Evolutionary conservation across 2,113 vertebrate genomes (phyloP).

Genomic region (Macheiramphus alcinus): DNA sequence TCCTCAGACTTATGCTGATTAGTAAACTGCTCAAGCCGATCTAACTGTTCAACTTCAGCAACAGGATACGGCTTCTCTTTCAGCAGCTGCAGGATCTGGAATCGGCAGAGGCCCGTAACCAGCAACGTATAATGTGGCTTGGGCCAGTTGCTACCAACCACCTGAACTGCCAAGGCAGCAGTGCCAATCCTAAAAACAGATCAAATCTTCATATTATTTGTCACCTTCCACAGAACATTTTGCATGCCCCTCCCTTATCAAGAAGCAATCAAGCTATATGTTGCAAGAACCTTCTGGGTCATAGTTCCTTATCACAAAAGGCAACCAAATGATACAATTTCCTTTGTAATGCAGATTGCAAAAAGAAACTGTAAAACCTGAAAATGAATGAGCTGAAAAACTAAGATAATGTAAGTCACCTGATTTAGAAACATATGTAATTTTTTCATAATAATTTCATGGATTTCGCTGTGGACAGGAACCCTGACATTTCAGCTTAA

Average conservation of each 20-base stretch:
- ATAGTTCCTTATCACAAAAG: accelerated
- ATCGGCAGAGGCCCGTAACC: conserved; percentile 92
- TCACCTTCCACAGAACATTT: not conserved
- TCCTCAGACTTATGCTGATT: conserved; percentile 69
- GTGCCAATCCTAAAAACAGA: conserved; percentile 85
- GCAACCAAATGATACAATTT: not conserved
- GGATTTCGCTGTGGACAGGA: not conserved
- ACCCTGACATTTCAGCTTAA: not conserved
- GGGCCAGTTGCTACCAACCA: conserved; percentile 98
- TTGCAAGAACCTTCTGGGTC: not conserved
- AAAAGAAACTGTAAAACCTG: not conserved
- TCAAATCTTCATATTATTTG: not conserved
- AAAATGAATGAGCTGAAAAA: not conserved
- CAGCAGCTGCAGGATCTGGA: conserved; percentile 83
- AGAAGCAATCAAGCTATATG: accelerated
- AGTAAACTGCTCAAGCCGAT: conserved; percentile 87
- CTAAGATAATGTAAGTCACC: accelerated
- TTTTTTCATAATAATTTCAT: not conserved
- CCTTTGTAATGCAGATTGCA: not conserved
- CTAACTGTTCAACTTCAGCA: conserved; percentile 91
- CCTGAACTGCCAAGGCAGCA: conserved; percentile 90
- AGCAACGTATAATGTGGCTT: conserved; percentile 95
- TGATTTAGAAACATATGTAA: accelerated
- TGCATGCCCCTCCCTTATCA: not conserved
- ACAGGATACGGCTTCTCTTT: conserved; percentile 88